These are phyloP conservation scores for Poeciliopsis turneri DNA, from an alignment of 2,797 vertebrate genomes.

Conservation along the genomic window DNA sequence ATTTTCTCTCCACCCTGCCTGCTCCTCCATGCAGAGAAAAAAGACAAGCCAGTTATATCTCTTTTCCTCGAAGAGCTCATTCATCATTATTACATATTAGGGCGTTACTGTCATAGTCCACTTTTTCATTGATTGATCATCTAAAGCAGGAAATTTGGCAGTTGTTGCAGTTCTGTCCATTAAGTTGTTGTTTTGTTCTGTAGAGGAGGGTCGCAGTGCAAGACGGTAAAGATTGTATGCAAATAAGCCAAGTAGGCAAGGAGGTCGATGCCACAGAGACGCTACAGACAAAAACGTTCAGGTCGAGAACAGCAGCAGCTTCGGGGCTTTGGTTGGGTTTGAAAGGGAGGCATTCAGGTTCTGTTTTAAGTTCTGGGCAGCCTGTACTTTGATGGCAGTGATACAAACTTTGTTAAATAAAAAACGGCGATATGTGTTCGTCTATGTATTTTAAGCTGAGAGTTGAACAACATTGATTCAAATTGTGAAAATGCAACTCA, in stretches of 20 bases:
- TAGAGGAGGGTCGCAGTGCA: not conserved
- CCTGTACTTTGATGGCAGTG: not conserved
- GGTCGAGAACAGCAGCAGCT: not conserved
- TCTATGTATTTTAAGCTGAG: not conserved
- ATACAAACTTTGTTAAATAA: not conserved
- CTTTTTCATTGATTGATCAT: conserved; percentile 10
- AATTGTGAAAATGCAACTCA: no score
- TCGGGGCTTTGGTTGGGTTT: not conserved
- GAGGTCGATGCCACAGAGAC: not conserved
- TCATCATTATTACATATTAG: conserved; percentile 32
- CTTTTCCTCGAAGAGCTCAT: conserved; percentile 27
- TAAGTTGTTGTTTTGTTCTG: not conserved
- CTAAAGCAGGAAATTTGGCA: not conserved
- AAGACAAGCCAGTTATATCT: conserved; percentile 32
- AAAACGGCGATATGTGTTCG: not conserved
- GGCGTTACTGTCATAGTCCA: conserved; percentile 8
- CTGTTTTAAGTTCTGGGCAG: not conserved
- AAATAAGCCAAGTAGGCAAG: not conserved
- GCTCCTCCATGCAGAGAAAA: conserved; percentile 28
- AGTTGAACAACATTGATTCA: not conserved
- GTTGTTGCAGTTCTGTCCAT: not conserved
- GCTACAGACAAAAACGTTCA: not conserved
- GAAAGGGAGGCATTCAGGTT: not conserved
- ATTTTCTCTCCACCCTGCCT: conserved; percentile 30
- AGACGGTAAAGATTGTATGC: not conserved